Evolutionary conservation across 2,797 vertebrate genomes (phyloP), one percentile per base, ranked within the genome.

Genomic region (Nyctalus aviator): DNA sequence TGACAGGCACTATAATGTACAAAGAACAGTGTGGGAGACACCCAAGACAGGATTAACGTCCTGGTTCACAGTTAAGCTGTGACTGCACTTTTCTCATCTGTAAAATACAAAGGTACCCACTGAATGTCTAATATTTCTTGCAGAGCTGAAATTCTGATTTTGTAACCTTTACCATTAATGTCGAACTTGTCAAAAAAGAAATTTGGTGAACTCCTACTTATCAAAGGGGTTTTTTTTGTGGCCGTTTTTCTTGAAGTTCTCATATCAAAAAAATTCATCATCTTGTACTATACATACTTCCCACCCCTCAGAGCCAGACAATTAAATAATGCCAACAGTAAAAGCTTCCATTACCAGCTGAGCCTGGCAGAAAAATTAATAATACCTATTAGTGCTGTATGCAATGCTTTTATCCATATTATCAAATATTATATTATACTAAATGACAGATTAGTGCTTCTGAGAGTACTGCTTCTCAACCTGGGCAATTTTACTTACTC

Each of bases 61-160:
- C 35, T 53, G 21, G 64, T 50, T 93, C 76, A 83, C 5, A 14
- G 30, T 41, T 76, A 72, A 48, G 5, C 41, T 71, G 44, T 35
- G 66, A 69, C 53, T 66, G 10, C 12, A 53, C 18, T 69, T 44
- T 41, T 23, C 37, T 95, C 76, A 81, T 78, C n/a, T 73, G 6
- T 81, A 86, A 89, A 81, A 93, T 72, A 53, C 78, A 37, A 82
- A 41, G 12, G 13, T 64, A 62, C 8, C 25, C 64, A 88, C 0
- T 35, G 37, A 93, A 68, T 88, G 83, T 82, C 77, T 82, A 94
- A 71, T 88, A 81, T 57, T 90, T 94, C 68, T 64, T 69, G 2
- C 13, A 84, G 23, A 94, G 81, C 20, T 66, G 77, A 96, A 94
- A 94, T 90, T 83, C 62, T n/a, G 35, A 88, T 88, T 93, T 84